Conservation (phyloP, 1,140 invertebrate species). For the Drosophila kurseongensis region DNA sequence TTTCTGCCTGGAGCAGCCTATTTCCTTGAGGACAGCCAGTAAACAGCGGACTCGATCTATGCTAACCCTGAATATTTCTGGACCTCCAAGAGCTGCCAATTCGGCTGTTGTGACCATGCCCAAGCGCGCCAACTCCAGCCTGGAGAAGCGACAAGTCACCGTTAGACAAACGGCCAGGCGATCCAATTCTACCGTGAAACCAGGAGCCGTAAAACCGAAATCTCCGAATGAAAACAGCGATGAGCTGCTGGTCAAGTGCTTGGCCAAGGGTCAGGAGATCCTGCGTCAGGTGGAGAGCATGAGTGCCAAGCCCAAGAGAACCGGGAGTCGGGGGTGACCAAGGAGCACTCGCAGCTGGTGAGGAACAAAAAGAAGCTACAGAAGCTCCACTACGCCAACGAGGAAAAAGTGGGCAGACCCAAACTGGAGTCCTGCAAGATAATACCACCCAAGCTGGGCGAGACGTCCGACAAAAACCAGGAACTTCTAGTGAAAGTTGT, state of each 20-base stretch:
- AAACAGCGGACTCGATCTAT: slow-evolving; percentile 59
- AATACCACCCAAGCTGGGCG: slow-evolving; percentile 78
- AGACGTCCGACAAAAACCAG: slow-evolving; percentile 76
- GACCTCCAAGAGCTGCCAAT: slow-evolving; percentile 1
- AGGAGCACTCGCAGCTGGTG: slow-evolving; percentile 53
- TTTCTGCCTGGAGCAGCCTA: slow-evolving; percentile 46
- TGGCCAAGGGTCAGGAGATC: slow-evolving; percentile 81
- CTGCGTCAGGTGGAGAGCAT: slow-evolving; percentile 79
- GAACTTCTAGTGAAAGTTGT: slow-evolving; percentile 76
- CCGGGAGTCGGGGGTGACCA: slow-evolving; percentile 53
- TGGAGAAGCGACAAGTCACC: slow-evolving; percentile 47
- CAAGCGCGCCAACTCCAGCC: slow-evolving; percentile 59
- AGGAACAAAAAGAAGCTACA: slow-evolving; percentile 62
- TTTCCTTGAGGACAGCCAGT: background rate
- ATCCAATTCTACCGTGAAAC: slow-evolving; percentile 47
- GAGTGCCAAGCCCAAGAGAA: slow-evolving; percentile 44
- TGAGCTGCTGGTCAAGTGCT: slow-evolving; percentile 78
- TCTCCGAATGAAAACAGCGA: slow-evolving; percentile 57
- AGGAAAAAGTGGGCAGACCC: slow-evolving; percentile 70
- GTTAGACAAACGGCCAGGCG: slow-evolving; percentile 33
- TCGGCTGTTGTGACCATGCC: slow-evolving; percentile 11
- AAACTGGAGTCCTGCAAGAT: slow-evolving; percentile 80
- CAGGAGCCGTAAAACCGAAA: slow-evolving; percentile 9
- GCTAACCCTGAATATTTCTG: slow-evolving; percentile 39
- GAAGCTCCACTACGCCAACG: slow-evolving; percentile 75